Base-by-base conservation (phyloP, 2,113 vertebrate genomes). In the Sinocyclocheilus anshuiensis region DNA sequence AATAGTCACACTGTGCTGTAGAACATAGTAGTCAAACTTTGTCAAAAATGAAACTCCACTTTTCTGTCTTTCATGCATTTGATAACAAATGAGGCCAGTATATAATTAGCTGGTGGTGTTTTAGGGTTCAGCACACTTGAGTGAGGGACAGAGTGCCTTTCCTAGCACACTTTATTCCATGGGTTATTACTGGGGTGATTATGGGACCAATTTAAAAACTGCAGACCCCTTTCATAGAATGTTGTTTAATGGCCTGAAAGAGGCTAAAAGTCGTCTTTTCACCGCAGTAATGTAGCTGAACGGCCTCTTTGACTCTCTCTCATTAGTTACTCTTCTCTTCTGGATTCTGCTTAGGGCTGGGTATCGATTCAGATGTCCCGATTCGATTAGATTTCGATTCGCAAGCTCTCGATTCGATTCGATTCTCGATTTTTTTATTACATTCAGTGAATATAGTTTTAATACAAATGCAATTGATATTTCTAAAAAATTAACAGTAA, bases 1-100 rank as follows among this genome's bases (percentile, higher is more conserved):
- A 81, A 81, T 65, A 45, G 18, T 48, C 4, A 6, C 39, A 24
- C 24, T 48, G 67, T 18, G 33, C n/a, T 45, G 77, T 59, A 59
- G 36, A 61, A 67, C 26, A 39, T 13, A 18, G 53, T 29, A 65
- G 39, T 69, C 76, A 80, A 42, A 42, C n/a, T 57, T 84, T 22
- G 22, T n/a, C 26, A 79, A 53, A 61, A 77, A 82, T 33, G 16
- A 77, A 81, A 26, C 39, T 67, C n/a, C 29, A 87, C 88, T 92
- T 33, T 33, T 33, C 29, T 90, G 91, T 86, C 88, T 90, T 86
- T 81, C 86, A 89, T 86, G 72, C 42, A 86, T 86, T 91, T 91
- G 91, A 92, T 92, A 94, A 94, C 93, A 90, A 92, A 92, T 89
- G 91, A 86, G 92, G 93, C 91, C 92, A 94, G 94, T 92, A 94